Conservation (phyloP, 2,113 vertebrate species). For the Gymnobelideus leadbeateri region DNA sequence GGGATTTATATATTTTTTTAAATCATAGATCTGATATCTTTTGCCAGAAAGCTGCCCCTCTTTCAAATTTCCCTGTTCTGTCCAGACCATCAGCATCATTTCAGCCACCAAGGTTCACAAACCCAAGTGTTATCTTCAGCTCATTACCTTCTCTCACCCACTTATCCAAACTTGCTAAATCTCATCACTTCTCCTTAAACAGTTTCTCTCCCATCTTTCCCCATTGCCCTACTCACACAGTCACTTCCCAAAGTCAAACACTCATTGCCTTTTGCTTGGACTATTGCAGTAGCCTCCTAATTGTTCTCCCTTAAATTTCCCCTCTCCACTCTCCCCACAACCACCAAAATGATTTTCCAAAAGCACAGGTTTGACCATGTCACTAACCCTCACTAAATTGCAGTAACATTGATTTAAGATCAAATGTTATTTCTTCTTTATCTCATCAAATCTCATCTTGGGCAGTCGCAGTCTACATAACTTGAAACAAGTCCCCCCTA, state of each 20-base stretch:
- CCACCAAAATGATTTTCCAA: not conserved
- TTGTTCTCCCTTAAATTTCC: not conserved
- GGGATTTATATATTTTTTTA: too few relatives aligned
- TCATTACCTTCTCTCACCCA: not conserved
- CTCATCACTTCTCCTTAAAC: not conserved
- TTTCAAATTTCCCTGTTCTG: too few relatives aligned
- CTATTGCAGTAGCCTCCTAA: not conserved
- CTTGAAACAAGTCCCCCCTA: not conserved
- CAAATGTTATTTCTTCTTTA: not conserved
- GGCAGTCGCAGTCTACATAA: not conserved
- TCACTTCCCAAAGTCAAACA: not conserved
- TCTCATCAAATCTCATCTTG: not conserved
- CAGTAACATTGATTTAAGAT: not conserved
- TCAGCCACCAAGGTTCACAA: too few relatives aligned
- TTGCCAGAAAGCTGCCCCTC: too few relatives aligned
- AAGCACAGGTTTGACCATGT: not conserved
- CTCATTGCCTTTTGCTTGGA: not conserved
- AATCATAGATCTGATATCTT: too few relatives aligned
- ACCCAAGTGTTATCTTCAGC: not conserved
- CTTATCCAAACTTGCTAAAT: too few relatives aligned
- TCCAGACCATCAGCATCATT: too few relatives aligned
- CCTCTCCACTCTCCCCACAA: not conserved
- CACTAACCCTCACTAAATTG: not conserved
- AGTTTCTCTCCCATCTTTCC: not conserved
- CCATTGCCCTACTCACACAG: not conserved